phyloP scores from a whole-genome alignment of 2,113 vertebrate genomes.

The Indri indri region DNA sequence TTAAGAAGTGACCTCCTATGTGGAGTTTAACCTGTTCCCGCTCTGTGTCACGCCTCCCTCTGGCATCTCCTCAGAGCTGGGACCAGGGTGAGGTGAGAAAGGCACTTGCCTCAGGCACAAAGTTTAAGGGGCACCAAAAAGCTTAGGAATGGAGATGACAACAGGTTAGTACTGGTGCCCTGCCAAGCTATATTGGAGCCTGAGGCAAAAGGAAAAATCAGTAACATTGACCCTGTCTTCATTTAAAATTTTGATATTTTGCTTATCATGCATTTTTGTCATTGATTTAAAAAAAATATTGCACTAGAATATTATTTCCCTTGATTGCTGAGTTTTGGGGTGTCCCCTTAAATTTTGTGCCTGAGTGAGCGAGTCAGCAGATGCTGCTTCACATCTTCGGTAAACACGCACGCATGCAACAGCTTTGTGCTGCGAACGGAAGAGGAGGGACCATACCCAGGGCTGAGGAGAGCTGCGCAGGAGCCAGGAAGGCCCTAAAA shows the following conservation, averaged over 20 bases:
- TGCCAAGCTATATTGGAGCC: not conserved
- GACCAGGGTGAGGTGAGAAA: not conserved
- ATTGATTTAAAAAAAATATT: not conserved
- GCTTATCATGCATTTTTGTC: not conserved
- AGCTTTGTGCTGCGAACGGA: not conserved
- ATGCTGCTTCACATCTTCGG: not conserved
- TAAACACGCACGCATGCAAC: accelerated
- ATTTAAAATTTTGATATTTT: not conserved
- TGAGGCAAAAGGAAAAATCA: not conserved
- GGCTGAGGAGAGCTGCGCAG: not conserved
- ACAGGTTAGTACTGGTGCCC: not conserved
- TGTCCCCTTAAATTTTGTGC: not conserved
- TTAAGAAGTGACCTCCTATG: not conserved
- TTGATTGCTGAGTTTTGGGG: not conserved
- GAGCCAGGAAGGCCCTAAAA: not conserved
- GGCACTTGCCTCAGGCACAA: not conserved
- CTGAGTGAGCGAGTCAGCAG: not conserved
- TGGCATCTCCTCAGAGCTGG: not conserved
- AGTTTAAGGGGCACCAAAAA: not conserved
- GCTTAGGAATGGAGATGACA: not conserved
- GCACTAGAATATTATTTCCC: not conserved
- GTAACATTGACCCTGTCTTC: not conserved
- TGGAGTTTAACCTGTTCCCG: not conserved
- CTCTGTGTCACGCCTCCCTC: not conserved
- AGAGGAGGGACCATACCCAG: not conserved